Conservation (phyloP, 2,113 vertebrate species). For the Rhinogobius similis region DNA sequence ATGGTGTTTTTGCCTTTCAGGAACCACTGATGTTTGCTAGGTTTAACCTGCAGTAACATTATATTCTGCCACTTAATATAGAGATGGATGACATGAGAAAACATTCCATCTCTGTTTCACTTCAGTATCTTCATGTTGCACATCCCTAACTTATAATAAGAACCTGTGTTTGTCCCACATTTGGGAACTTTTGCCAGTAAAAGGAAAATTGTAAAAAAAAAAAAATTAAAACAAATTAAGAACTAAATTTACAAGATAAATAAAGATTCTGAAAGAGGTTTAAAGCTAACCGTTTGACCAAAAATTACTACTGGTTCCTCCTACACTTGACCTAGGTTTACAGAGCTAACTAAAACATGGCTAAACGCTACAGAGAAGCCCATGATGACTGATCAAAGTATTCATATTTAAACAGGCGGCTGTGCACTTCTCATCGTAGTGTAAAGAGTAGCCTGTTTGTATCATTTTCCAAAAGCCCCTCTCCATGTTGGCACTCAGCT, state of each 20-base stretch:
- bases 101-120: too few relatives aligned
- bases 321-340: neutral
- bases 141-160: too few relatives aligned
- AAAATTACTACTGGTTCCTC: neutral
- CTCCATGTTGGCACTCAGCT: slow-evolving; percentile 22
- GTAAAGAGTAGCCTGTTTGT: slow-evolving; percentile 38
- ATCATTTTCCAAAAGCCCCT: slow-evolving; percentile 43
- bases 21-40: slow-evolving; percentile 5
- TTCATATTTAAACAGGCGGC: slow-evolving; percentile 13
- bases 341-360: neutral
- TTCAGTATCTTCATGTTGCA: too few relatives aligned
- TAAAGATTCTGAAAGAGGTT: neutral
- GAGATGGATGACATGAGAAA: too few relatives aligned
- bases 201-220: too few relatives aligned
- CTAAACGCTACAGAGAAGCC: slow-evolving; percentile 15
- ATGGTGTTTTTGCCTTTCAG: slow-evolving; percentile 16
- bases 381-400: neutral
- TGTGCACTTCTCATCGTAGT: slow-evolving; percentile 26
- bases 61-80: neutral
- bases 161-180: too few relatives aligned
- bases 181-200: too few relatives aligned
- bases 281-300: neutral
- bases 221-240: too few relatives aligned
- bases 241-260: too few relatives aligned
- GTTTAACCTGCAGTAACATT: neutral